Percentiles rank a stretch among this genome's conserved stretches.
Conservation (phyloP, 2,113 vertebrate species). For the Cygnus atratus region DNA sequence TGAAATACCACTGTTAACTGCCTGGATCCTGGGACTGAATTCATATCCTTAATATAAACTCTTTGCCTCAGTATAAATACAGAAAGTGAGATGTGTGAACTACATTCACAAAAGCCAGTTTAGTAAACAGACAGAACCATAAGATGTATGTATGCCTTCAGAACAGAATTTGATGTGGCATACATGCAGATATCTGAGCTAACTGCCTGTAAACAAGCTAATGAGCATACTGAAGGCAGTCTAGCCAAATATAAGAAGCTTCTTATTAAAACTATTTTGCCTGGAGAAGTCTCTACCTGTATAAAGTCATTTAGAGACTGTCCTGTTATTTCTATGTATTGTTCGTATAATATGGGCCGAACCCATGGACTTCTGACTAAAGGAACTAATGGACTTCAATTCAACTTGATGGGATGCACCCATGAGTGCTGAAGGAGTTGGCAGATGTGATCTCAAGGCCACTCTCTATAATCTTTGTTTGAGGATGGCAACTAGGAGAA, state of each 20-base stretch:
- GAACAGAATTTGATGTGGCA: background rate
- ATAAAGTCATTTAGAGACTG: background rate
- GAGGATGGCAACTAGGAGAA: too few species aligned
- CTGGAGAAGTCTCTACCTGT: background rate
- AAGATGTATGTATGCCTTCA: background rate
- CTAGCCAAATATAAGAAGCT: background rate
- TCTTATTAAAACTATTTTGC: background rate
- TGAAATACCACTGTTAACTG: background rate
- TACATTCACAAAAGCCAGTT: background rate
- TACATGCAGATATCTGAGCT: background rate
- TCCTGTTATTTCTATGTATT: background rate
- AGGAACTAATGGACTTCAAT: background rate
- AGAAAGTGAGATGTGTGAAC: background rate
- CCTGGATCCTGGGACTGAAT: background rate
- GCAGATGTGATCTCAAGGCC: too few species aligned
- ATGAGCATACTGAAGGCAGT: background rate
- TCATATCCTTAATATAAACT: background rate
- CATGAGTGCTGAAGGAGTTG: too few species aligned
- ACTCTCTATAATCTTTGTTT: too few species aligned
- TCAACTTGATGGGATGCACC: too few species aligned
- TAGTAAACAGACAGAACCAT: background rate
- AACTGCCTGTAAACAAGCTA: background rate
- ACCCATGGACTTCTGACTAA: background rate
- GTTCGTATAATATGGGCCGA: background rate
- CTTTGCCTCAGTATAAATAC: background rate